Conservation (phyloP, 2,113 vertebrate genomes). For the Oreochromis niloticus region DNA sequence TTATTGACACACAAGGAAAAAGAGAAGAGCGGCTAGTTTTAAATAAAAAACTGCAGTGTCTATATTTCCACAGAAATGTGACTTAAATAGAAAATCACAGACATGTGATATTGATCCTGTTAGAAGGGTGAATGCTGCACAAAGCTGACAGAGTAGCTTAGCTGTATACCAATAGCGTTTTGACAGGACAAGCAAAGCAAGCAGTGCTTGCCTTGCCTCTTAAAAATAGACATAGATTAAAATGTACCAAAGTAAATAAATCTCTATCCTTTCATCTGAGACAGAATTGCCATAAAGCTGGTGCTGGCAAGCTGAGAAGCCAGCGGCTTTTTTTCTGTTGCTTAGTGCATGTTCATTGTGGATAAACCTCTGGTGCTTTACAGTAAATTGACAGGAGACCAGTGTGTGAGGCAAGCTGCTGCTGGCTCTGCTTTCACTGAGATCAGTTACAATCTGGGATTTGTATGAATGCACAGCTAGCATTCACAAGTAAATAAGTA, state of each 20-base stretch:
- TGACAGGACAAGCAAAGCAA: neutral
- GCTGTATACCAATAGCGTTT: rapidly evolving
- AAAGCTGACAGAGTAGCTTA: neutral
- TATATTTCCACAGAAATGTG: neutral
- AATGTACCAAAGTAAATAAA: neutral
- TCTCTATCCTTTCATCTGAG: neutral
- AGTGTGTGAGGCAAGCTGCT: too few relatives aligned
- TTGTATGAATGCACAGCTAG: too few relatives aligned
- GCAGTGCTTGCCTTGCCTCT: neutral
- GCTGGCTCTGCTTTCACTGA: too few relatives aligned
- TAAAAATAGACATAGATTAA: neutral
- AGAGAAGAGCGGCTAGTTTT: neutral
- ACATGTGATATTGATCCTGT: neutral
- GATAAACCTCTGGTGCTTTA: neutral
- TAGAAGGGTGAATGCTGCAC: neutral
- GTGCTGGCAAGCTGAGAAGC: neutral
- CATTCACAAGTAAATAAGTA: too few relatives aligned
- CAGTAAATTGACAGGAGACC: neutral
- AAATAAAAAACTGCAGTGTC: neutral
- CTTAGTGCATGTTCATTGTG: neutral
- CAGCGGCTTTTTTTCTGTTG: neutral
- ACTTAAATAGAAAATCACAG: neutral
- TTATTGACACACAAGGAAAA: neutral
- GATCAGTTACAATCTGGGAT: too few relatives aligned
- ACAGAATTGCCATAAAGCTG: neutral